These are phyloP conservation scores for Haemorhous mexicanus DNA, from an alignment of 2,113 vertebrate genomes.

Conservation along the genomic window DNA sequence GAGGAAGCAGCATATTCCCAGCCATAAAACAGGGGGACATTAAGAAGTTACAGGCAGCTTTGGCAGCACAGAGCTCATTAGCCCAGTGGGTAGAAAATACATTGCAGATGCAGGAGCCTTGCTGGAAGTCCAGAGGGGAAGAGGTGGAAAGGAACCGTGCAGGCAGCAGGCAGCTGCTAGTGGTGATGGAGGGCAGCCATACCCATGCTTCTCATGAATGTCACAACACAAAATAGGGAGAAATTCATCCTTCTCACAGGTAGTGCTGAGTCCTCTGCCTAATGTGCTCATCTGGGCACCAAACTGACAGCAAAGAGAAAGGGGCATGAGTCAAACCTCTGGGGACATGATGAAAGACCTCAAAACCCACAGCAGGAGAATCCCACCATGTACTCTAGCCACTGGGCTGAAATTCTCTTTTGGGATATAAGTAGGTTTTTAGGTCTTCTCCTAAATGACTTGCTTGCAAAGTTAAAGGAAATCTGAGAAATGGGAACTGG, in stretches of 20 bases:
- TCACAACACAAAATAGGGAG: background rate
- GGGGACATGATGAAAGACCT: background rate
- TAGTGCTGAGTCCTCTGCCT: background rate
- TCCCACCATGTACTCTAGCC: background rate
- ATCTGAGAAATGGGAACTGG: background rate
- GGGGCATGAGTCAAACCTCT: background rate
- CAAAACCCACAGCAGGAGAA: background rate
- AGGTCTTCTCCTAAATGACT: background rate
- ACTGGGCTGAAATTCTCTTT: background rate
- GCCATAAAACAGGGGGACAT: background rate
- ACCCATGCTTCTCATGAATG: background rate
- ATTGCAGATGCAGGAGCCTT: background rate
- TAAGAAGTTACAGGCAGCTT: background rate
- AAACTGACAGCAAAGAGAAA: background rate
- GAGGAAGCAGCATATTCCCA: background rate
- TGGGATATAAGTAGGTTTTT: background rate
- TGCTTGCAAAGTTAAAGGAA: background rate
- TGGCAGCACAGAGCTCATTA: background rate
- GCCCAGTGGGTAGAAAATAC: background rate
- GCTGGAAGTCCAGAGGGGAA: background rate
- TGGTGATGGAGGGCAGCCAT: background rate
- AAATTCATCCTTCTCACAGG: background rate
- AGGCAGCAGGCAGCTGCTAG: background rate
- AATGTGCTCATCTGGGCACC: background rate
- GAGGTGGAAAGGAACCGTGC: background rate